Evolutionary conservation across 1,140 invertebrate species (phyloP).

Genomic region (Drosophila nebulosa): DNA sequence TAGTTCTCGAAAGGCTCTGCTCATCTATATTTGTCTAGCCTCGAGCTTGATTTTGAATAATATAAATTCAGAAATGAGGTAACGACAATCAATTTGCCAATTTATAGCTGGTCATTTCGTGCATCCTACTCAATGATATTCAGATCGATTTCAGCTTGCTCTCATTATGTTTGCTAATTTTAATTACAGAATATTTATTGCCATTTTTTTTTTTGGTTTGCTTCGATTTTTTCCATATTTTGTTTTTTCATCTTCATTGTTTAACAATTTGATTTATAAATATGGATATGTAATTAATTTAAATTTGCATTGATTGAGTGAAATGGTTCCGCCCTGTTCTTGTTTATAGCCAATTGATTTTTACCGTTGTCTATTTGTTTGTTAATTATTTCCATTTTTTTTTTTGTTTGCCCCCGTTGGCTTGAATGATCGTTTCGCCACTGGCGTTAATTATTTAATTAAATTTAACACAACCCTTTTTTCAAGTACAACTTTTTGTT

Average conservation of each 20-base stretch:
- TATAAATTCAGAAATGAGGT: too few species aligned
- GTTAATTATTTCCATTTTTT: neutral
- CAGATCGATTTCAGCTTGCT: neutral
- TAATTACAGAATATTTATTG: conserved; percentile 34
- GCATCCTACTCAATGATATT: neutral
- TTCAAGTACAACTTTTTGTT: conserved; percentile 13
- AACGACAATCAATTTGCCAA: too few species aligned
- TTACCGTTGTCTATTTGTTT: neutral
- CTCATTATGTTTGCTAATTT: conserved; percentile 10
- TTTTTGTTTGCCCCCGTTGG: neutral
- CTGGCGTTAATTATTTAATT: conserved; percentile 53
- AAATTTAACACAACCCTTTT: conserved; percentile 34
- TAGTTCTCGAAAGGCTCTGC: too few species aligned
- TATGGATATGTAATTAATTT: conserved; percentile 37
- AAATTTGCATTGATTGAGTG: conserved; percentile 37
- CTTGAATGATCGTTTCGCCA: conserved; percentile 6
- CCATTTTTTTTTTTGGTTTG: conserved; percentile 12
- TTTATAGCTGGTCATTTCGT: neutral
- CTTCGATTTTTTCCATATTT: neutral
- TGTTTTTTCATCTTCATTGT: conserved; percentile 14
- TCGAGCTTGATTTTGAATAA: too few species aligned
- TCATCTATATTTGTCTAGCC: too few species aligned
- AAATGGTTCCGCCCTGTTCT: conserved; percentile 28
- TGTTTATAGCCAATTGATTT: conserved; percentile 19
- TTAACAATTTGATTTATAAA: conserved; percentile 15